These are phyloP conservation scores for Lasioglossum zephyrum DNA, from an alignment of 2,888 invertebrate species.

Conservation along the genomic window DNA sequence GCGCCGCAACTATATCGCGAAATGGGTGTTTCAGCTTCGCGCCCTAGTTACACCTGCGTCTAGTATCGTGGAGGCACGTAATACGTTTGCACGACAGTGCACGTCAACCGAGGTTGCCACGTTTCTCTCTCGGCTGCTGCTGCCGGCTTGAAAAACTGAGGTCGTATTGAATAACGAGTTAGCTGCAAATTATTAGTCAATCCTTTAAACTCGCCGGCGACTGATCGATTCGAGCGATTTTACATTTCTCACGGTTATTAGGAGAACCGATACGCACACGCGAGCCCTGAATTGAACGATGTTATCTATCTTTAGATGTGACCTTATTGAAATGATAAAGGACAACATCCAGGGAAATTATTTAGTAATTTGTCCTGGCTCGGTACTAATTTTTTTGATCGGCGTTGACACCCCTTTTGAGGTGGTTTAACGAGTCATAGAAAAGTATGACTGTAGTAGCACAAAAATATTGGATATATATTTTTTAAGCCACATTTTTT, in stretches of 20 bases:
- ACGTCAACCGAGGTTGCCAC: slow-evolving; percentile 65
- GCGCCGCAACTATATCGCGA: slow-evolving; percentile 55
- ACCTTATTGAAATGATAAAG: slow-evolving; percentile 1
- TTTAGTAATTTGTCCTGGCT: background rate
- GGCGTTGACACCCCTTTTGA: no score
- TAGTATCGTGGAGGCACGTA: slow-evolving; percentile 63
- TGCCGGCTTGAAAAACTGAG: slow-evolving; percentile 55
- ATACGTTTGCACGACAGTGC: slow-evolving; percentile 61
- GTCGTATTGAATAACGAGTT: slow-evolving; percentile 55
- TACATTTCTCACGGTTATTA: background rate
- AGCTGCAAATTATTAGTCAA: slow-evolving; percentile 45
- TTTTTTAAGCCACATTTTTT: no score
- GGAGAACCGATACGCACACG: background rate
- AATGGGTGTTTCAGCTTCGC: slow-evolving; percentile 74
- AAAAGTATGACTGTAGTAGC: no score
- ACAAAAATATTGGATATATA: no score
- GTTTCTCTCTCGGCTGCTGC: slow-evolving; percentile 45
- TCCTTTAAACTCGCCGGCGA: slow-evolving; percentile 26
- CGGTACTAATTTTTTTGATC: background rate
- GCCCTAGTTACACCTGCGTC: slow-evolving; percentile 78
- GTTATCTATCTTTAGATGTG: slow-evolving; percentile 11
- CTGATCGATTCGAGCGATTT: slow-evolving; percentile 24
- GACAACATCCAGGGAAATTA: background rate
- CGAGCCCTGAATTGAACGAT: background rate
- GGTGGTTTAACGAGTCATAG: no score